These are phyloP conservation scores for Sebastes fasciatus DNA, from an alignment of 2,113 vertebrate species.

Conservation along the genomic window DNA sequence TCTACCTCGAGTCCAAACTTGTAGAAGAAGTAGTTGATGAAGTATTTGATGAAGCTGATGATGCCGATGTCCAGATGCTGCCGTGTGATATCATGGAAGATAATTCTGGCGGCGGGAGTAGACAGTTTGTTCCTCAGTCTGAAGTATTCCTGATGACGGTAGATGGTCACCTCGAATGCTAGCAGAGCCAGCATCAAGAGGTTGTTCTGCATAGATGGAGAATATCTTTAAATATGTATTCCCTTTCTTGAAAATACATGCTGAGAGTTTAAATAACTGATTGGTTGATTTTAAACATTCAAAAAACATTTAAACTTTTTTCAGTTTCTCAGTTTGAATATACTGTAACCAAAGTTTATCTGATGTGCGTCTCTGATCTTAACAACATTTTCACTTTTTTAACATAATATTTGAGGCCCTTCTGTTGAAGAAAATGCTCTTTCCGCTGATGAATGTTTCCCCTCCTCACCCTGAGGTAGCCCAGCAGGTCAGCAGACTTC, in stretches of 20 bases:
- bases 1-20: slow-evolving; percentile 97
- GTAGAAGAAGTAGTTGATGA: slow-evolving; percentile 99
- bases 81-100: slow-evolving; percentile 96
- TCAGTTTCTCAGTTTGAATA: background rate
- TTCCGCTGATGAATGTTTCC: background rate
- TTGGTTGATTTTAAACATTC: background rate
- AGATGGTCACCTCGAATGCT: slow-evolving; percentile 96
- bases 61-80: slow-evolving; percentile 94
- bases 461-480: slow-evolving; percentile 91
- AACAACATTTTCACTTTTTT: too few species aligned
- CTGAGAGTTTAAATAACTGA: background rate
- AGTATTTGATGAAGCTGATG: slow-evolving; percentile 94
- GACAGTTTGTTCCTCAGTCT: slow-evolving; percentile 92
- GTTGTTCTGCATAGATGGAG: slow-evolving; percentile 87
- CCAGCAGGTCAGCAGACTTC: slow-evolving; percentile 88
- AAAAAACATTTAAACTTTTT: too few species aligned
- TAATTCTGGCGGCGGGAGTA: slow-evolving; percentile 90
- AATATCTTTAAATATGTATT: background rate
- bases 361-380: background rate
- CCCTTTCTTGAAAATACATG: background rate
- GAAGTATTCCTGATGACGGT: slow-evolving; percentile 95
- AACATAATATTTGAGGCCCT: background rate
- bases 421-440: background rate
- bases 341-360: background rate
- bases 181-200: slow-evolving; percentile 94